Percentiles rank a stretch among this genome's conserved stretches.
Evolutionary conservation across 2,888 invertebrate species (phyloP).

Genomic region (Diarsia brunnea): DNA sequence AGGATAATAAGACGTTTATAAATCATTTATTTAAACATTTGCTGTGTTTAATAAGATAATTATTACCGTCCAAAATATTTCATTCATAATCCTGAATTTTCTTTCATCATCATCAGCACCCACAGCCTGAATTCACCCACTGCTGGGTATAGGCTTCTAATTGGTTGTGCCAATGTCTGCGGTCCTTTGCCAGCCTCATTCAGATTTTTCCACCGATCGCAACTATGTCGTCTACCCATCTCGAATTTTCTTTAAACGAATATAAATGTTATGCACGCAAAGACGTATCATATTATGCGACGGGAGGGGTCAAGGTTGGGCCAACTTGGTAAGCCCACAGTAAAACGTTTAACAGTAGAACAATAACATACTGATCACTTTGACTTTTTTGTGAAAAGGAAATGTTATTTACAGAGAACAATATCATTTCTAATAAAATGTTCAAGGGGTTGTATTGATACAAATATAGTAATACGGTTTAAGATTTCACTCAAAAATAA

Average conservation of each 20-base stretch:
- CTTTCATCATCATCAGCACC: not conserved
- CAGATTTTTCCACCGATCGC: too few species aligned
- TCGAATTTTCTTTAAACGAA: conserved; percentile 23
- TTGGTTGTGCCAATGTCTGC: too few species aligned
- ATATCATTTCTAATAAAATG: not conserved
- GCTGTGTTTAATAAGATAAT: too few species aligned
- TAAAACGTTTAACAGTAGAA: conserved; percentile 17
- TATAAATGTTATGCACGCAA: conserved; percentile 40
- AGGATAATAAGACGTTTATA: not conserved
- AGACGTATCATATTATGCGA: conserved; percentile 45
- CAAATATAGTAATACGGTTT: too few species aligned
- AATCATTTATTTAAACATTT: not conserved
- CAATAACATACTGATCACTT: not conserved
- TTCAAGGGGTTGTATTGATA: not conserved
- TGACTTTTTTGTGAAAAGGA: not conserved
- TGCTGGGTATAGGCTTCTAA: too few species aligned
- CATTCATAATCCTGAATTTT: conserved; percentile 3
- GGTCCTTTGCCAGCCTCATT: too few species aligned
- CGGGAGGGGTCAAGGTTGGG: conserved; percentile 54
- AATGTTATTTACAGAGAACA: not conserved
- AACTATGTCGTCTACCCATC: not conserved
- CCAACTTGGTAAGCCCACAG: conserved; percentile 1
- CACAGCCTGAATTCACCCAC: too few species aligned
- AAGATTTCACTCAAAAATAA: too few species aligned
- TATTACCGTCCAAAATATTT: not conserved